A percentile compares a stretch with the other conserved stretches of the same genome.
phyloP scores from a whole-genome alignment of 2,888 invertebrate genomes.

The Diarsia mendica region DNA sequence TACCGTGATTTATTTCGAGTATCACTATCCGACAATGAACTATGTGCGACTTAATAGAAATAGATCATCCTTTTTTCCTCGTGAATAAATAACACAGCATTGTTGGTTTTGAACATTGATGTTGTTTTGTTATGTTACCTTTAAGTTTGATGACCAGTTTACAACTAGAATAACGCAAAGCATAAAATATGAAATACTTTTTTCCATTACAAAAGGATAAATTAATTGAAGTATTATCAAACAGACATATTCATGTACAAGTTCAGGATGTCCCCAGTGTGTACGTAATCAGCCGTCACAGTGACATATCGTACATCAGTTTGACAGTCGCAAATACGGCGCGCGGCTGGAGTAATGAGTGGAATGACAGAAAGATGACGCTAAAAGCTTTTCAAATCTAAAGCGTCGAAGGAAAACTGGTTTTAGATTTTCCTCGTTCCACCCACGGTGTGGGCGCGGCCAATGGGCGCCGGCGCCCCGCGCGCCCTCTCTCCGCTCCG shows the following conservation, averaged over 20 bases:
- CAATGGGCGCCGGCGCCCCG: constrained; percentile 83
- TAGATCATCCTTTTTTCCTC: background rate
- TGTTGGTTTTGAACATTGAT: background rate
- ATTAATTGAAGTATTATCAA: constrained; percentile 15
- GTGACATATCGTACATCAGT: constrained; percentile 72
- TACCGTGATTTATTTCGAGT: background rate
- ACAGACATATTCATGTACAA: constrained; percentile 21
- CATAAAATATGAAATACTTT: background rate
- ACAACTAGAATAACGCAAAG: background rate
- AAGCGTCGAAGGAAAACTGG: constrained; percentile 79
- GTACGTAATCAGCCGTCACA: constrained; percentile 78
- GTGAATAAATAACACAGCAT: background rate
- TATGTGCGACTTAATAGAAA: background rate
- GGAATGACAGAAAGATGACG: constrained; percentile 82
- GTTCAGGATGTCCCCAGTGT: constrained; percentile 73
- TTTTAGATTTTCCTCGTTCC: constrained; percentile 83
- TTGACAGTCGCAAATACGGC: constrained; percentile 74
- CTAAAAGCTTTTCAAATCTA: constrained; percentile 88
- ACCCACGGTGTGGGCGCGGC: constrained; percentile 86
- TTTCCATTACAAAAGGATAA: background rate
- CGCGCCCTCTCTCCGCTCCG: constrained; percentile 71
- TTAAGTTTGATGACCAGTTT: background rate
- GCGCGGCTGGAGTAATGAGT: constrained; percentile 76
- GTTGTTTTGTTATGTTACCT: background rate
- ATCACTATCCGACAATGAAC: background rate